Conservation (phyloP, 2,888 invertebrate species). For the Seira ritae region DNA sequence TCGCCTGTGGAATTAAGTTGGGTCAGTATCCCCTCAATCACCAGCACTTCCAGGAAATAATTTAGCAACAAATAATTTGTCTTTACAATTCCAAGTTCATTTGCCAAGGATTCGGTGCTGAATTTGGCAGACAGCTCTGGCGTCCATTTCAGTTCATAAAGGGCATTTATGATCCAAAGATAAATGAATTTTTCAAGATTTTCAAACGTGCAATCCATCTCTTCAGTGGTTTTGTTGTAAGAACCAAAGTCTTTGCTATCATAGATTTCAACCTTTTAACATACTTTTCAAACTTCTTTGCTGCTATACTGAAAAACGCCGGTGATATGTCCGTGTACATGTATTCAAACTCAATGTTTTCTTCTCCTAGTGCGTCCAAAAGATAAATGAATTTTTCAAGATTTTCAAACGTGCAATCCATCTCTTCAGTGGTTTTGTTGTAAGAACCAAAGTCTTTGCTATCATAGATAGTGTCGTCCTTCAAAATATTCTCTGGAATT, state of each 20-base stretch:
- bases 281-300: constrained; percentile 43
- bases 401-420: neutral
- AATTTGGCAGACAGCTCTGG: neutral
- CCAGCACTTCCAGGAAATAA: neutral
- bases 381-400: constrained; percentile 19
- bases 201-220: neutral
- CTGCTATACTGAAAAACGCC: constrained; percentile 49
- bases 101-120: neutral
- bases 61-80: neutral
- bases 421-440: neutral
- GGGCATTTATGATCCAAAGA: constrained; percentile 4
- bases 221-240: neutral
- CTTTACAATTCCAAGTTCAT: neutral
- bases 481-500: neutral
- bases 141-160: constrained; percentile 52
- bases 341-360: neutral
- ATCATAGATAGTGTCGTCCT: neutral
- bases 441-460: neutral
- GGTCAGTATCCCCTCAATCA: neutral
- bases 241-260: neutral
- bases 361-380: too few species aligned
- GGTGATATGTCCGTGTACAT: constrained; percentile 50
- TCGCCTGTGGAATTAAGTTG: neutral
- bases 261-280: constrained; percentile 43
- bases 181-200: constrained; percentile 9